A percentile compares a stretch with the other conserved stretches of the same genome.
These are phyloP conservation scores for Ptychochromis oligacanthus DNA, from an alignment of 2,113 vertebrate species.

Conservation along the genomic window DNA sequence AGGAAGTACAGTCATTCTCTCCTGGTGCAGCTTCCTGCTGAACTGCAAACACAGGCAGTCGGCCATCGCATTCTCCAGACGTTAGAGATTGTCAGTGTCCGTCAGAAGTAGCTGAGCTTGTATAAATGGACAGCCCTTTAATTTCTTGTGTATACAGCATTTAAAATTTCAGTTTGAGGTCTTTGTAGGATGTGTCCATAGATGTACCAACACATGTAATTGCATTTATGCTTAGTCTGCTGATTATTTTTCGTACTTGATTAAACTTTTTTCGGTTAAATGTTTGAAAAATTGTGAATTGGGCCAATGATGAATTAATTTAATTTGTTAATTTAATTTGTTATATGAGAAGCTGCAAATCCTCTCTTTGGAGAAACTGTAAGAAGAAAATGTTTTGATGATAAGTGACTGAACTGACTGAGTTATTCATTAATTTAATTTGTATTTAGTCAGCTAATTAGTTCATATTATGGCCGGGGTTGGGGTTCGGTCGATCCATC, in stretches of 20 bases:
- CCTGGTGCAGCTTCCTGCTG: conserved; percentile 51
- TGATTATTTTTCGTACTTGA: neutral
- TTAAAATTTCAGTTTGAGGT: neutral
- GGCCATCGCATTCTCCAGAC: conserved; percentile 33
- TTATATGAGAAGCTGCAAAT: neutral
- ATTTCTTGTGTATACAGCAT: neutral
- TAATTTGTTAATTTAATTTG: neutral
- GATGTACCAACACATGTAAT: neutral
- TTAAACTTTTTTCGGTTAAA: neutral
- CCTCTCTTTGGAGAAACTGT: neutral
- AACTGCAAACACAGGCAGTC: conserved; percentile 45
- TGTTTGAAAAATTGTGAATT: neutral
- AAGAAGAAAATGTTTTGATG: conserved; percentile 5
- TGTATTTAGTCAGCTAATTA: conserved; percentile 5
- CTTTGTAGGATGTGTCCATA: neutral
- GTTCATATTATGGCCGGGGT: neutral
- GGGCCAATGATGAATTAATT: neutral
- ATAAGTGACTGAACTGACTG: neutral
- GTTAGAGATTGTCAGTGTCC: conserved; percentile 29
- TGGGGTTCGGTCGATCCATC: neutral
- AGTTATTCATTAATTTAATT: neutral
- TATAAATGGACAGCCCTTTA: neutral
- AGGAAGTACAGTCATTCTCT: conserved; percentile 63
- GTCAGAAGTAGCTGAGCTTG: conserved; percentile 8
- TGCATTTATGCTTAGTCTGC: neutral